These are phyloP conservation scores for fruit fly (Drosophila melanogaster) DNA, from an alignment of 1,140 invertebrate genomes.

Conservation along the genomic window Release_6_plus_ISO1_MT NC_004354.4:19838501-19839000, in stretches of 20 bases:
- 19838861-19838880: conserved; percentile 64
- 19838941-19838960: conserved; percentile 20
- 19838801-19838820: conserved; percentile 40
- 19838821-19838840: conserved; percentile 7
- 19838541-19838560: neutral
- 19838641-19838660: conserved; percentile 22
- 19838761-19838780: conserved; percentile 7
- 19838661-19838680: conserved; percentile 50
- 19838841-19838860: conserved; percentile 2
- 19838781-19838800: conserved; percentile 20
- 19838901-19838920: neutral
- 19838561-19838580: no score
- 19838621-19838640: conserved; percentile 24
- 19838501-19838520: neutral
- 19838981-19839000: conserved; percentile 22
- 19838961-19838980: conserved; percentile 9
- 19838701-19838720: conserved; percentile 45
- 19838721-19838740: conserved; percentile 3
- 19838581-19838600: conserved; percentile 13
- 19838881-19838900: conserved; percentile 39
- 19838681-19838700: conserved; percentile 47
- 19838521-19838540: neutral
- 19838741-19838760: conserved; percentile 5
- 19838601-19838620: conserved; percentile 8
- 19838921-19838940: conserved; percentile 31